Conservation (phyloP, 1,140 invertebrate genomes). For the Papilio xuthus region DNA sequence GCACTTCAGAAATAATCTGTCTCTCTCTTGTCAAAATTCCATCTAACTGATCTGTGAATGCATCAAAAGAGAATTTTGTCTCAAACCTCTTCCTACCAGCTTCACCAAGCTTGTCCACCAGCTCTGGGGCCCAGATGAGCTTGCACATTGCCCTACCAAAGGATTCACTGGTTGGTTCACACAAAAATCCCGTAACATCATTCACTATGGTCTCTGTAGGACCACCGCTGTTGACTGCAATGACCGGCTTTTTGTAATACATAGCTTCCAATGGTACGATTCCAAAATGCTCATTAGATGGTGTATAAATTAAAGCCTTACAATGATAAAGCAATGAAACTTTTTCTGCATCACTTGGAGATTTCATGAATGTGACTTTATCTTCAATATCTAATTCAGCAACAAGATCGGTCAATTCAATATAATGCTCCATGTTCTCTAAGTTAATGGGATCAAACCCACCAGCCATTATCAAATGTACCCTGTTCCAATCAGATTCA, state of each 20-base stretch:
- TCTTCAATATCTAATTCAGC: constrained; percentile 86
- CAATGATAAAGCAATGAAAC: constrained; percentile 88
- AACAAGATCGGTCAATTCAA: constrained; percentile 87
- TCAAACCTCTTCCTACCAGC: constrained; percentile 87
- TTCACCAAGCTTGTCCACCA: constrained; percentile 86
- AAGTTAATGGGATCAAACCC: constrained; percentile 95
- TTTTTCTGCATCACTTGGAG: constrained; percentile 93
- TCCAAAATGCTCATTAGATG: constrained; percentile 98
- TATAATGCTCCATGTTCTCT: constrained; percentile 95
- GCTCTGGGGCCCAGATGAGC: constrained; percentile 83
- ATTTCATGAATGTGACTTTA: constrained; percentile 92
- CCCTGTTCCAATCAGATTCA: constrained; percentile 82
- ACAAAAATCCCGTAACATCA: constrained; percentile 95
- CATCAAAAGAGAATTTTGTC: constrained; percentile 90
- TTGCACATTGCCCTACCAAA: constrained; percentile 92
- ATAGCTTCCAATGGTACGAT: constrained; percentile 99
- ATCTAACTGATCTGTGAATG: constrained; percentile 87
- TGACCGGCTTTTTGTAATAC: constrained; percentile 95
- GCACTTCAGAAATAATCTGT: constrained; percentile 68
- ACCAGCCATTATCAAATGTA: constrained; percentile 96
- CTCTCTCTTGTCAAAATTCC: constrained; percentile 81
- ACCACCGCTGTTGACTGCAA: constrained; percentile 97
- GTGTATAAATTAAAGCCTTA: constrained; percentile 95
- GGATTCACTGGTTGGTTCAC: constrained; percentile 84
- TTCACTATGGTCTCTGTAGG: constrained; percentile 96